Percentiles rank a stretch among this genome's conserved stretches.
Conservation (phyloP, 2,888 invertebrate genomes). For the Drosophila kambysellisi region DNA sequence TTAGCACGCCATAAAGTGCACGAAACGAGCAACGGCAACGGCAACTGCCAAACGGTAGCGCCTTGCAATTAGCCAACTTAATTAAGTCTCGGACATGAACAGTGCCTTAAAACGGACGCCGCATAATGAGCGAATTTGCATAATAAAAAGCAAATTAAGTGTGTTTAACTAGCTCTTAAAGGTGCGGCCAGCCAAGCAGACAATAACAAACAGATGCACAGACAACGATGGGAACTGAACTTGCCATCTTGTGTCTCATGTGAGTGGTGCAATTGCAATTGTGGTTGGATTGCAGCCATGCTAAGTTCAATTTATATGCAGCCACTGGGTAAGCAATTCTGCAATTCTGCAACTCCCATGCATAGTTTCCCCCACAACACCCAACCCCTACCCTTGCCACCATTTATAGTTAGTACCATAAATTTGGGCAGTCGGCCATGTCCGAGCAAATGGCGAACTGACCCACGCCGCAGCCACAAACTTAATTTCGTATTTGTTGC, state of each 20-base stretch:
- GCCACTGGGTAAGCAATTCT: constrained; percentile 52
- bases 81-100: constrained; percentile 63
- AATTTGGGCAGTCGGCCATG: constrained; percentile 63
- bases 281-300: constrained; percentile 37
- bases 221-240: constrained; percentile 36
- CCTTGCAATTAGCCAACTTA: constrained; percentile 68
- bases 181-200: constrained; percentile 34
- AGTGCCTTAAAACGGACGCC: constrained; percentile 31
- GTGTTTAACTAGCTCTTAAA: constrained; percentile 57
- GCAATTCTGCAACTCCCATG: background rate
- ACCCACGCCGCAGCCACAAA: constrained; percentile 53
- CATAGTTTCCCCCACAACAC: background rate
- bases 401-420: constrained; percentile 45
- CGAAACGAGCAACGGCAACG: constrained; percentile 21
- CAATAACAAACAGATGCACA: constrained; percentile 11
- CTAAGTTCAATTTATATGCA: constrained; percentile 65
- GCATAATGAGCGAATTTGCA: constrained; percentile 75
- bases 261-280: constrained; percentile 33
- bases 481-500: constrained; percentile 67
- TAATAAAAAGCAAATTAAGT: constrained; percentile 68
- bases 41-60: constrained; percentile 66
- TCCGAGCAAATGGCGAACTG: constrained; percentile 57
- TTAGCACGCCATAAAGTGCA: constrained; percentile 67
- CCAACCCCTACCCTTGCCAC: background rate
- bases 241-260: constrained; percentile 24